A percentile compares a stretch with the other conserved stretches of the same genome.
Evolutionary conservation across 2,888 invertebrate species (phyloP).

Genomic region (Tenodera sinensis): DNA sequence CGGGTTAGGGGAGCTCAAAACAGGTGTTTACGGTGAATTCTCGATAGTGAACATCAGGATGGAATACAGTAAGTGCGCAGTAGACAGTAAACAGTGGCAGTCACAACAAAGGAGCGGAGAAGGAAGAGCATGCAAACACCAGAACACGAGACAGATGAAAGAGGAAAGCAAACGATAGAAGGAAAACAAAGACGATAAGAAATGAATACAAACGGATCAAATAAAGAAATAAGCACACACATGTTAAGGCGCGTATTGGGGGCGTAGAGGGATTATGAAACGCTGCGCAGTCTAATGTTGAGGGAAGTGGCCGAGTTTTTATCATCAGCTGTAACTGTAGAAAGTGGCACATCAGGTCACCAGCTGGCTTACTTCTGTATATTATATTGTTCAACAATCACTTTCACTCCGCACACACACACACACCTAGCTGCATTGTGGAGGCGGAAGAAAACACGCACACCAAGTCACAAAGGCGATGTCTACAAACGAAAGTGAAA

Average conservation of each 20-base stretch:
- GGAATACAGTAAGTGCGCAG: too few relatives aligned
- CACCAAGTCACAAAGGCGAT: not conserved
- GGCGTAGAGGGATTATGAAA: not conserved
- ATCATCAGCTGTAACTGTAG: not conserved
- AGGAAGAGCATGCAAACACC: not conserved
- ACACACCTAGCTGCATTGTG: not conserved
- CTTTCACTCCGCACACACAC: not conserved
- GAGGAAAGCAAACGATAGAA: not conserved
- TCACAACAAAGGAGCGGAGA: not conserved
- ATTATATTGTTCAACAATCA: not conserved
- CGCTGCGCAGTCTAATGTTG: not conserved
- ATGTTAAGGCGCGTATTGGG: not conserved
- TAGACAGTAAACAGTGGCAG: too few relatives aligned
- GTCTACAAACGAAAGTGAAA: not conserved
- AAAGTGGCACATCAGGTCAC: not conserved
- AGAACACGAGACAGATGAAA: not conserved
- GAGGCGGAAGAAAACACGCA: not conserved
- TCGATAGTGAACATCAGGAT: too few relatives aligned
- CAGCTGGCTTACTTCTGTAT: not conserved
- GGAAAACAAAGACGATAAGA: not conserved
- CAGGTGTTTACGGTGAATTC: too few relatives aligned
- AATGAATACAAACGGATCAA: too few relatives aligned
- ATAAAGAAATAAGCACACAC: not conserved
- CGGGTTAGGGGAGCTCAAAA: too few relatives aligned
- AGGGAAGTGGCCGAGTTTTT: not conserved